These are phyloP conservation scores for Peromyscus aztecus DNA, from an alignment of 2,797 vertebrate species.

Conservation along the genomic window DNA sequence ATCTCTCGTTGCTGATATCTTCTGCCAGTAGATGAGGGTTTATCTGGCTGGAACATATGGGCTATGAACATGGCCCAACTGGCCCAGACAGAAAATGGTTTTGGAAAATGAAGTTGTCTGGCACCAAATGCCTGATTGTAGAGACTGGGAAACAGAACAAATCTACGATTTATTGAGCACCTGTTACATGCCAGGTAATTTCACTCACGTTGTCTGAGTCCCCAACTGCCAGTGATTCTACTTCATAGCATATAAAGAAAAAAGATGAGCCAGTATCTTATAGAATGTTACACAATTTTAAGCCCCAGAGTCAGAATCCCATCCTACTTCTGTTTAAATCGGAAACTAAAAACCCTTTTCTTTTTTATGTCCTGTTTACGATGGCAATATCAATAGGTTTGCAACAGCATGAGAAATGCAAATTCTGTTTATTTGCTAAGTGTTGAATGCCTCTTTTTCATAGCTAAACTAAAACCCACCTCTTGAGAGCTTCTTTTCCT, in stretches of 20 bases:
- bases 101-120: slow-evolving; percentile 60
- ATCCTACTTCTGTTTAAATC: not conserved
- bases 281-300: not conserved
- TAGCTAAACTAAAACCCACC: not conserved
- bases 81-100: slow-evolving; percentile 41
- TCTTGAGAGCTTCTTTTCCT: slow-evolving; percentile 5
- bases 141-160: slow-evolving; percentile 45
- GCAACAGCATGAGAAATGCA: not conserved
- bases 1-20: not conserved
- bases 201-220: not conserved
- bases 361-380: slow-evolving; percentile 1
- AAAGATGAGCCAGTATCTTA: not conserved
- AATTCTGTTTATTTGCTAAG: not conserved
- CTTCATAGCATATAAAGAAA: slow-evolving; percentile 43
- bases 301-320: not conserved
- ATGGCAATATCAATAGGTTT: not conserved
- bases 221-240: not conserved
- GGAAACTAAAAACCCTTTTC: not conserved
- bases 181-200: slow-evolving; percentile 38
- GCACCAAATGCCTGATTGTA: not conserved
- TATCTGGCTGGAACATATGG: not conserved
- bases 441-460: not conserved
- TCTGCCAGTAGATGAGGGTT: not conserved
- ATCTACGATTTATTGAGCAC: slow-evolving; percentile 60
- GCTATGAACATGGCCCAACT: not conserved